Base-by-base conservation (phyloP, 64 coral and sea anemone genomes). In the Dendrophyllia cribrosa region DNA sequence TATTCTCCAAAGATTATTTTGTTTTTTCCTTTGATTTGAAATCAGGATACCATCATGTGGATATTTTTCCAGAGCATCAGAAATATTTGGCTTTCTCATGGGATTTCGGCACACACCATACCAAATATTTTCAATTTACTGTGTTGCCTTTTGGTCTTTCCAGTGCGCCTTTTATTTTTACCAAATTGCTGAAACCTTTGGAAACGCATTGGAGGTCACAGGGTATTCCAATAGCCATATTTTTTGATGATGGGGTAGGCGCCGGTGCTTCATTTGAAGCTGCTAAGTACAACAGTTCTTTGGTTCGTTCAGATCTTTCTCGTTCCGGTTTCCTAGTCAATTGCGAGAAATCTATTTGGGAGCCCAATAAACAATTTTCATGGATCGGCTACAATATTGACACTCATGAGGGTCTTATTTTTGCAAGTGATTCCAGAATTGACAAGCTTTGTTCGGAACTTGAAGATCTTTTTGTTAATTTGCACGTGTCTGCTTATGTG, bases 11-110 rank as follows among this genome's bases (percentile, higher is more conserved):
- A 34, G 69, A 79, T 1, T 43, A 43, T 65, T 85, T 63, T 75
- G 83, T 76, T 52, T 92, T 92, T 49, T 74, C 47, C 11, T 92
- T 92, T 67, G 81, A 92, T 72, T 76, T 92, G 43, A 92, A 92
- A 20, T 92, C 90, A 23, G 90, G 90, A 13, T 92, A 92, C 24
- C 90, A 92, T 34, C 90, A 86, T 45, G 60, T 92, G 17, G 90
- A 86, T 20, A 79, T 92, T 6, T 87, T 86, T 17, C 45, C 71
- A 20, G 73, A 86, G 3, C 89, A 92, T 52, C 70, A 78, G 51
- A 92, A 93, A 43, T 93, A 68, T 79, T 51, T 93, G 11, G 44
- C 83, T n/a, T 93, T 93, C 56, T 87, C 72, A 9, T 87, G 83
- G 82, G 59, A 44, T 3, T 87, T 93, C 65, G 52, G 20, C 43